Percentiles rank a stretch among this genome's conserved stretches.
Conservation (phyloP, 2,113 vertebrate species). For the Desmodus rotundus region DNA sequence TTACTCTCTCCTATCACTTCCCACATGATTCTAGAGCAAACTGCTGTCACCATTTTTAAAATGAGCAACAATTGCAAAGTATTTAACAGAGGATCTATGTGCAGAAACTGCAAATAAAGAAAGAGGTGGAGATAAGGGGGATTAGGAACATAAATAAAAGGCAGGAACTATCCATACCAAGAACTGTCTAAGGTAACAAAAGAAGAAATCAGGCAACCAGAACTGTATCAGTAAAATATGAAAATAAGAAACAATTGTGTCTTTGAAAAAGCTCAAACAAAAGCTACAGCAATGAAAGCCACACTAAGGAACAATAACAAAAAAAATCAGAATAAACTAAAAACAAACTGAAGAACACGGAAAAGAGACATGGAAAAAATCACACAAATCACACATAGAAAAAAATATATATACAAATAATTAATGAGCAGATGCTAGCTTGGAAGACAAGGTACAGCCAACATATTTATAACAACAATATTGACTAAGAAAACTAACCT, state of each 20-base stretch:
- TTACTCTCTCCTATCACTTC: neutral
- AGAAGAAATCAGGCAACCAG: neutral
- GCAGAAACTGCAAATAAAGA: neutral
- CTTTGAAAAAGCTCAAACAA: neutral
- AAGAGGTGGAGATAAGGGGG: neutral
- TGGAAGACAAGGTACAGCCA: neutral
- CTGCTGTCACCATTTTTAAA: neutral
- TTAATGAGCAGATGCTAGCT: neutral
- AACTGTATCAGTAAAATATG: neutral
- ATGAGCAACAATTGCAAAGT: neutral
- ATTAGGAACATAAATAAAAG: neutral
- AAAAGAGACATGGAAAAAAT: neutral
- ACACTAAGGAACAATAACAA: neutral
- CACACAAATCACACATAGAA: neutral
- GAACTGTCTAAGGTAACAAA: neutral
- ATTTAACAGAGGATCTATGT: neutral
- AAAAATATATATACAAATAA: neutral
- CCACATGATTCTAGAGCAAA: neutral
- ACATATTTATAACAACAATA: neutral
- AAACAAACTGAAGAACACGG: neutral
- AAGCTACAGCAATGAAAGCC: neutral
- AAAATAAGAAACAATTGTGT: neutral
- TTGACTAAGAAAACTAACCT: neutral
- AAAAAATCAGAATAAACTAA: neutral
- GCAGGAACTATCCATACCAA: neutral